These are phyloP conservation scores for Oceanites oceanicus DNA, from an alignment of 2,113 vertebrate genomes.

Conservation along the genomic window DNA sequence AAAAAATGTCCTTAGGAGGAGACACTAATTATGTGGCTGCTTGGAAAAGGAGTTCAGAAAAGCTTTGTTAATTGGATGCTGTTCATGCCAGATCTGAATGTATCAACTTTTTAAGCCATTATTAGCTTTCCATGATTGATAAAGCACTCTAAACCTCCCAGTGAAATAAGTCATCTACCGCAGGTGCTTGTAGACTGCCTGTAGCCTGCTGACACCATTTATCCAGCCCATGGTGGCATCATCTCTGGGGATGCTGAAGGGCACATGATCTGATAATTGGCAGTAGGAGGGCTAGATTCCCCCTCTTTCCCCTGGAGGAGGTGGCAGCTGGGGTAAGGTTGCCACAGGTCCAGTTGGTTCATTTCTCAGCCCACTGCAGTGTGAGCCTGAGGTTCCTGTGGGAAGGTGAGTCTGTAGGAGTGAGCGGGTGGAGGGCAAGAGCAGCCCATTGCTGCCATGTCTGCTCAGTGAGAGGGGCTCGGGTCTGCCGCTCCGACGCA, in stretches of 20 bases:
- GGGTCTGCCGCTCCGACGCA: accelerated
- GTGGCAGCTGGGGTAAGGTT: background rate
- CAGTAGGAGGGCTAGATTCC: background rate
- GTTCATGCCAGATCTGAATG: background rate
- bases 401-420: background rate
- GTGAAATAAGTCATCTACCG: background rate
- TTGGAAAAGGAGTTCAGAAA: background rate
- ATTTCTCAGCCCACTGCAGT: accelerated
- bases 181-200: background rate
- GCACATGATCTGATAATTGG: accelerated
- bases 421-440: accelerated
- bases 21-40: background rate
- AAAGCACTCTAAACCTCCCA: background rate
- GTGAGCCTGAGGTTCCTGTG: background rate
- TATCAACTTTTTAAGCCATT: background rate
- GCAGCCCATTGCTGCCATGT: accelerated
- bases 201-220: background rate
- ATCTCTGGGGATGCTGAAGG: background rate
- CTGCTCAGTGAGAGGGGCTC: accelerated
- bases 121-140: background rate
- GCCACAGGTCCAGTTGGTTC: background rate
- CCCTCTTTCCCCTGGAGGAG: background rate
- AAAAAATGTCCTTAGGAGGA: background rate
- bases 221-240: background rate
- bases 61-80: background rate